A percentile compares a stretch with the other conserved stretches of the same genome.
These are phyloP conservation scores for Oceanodroma leucorhoa DNA, from an alignment of 2,797 vertebrate genomes.

Conservation along the genomic window DNA sequence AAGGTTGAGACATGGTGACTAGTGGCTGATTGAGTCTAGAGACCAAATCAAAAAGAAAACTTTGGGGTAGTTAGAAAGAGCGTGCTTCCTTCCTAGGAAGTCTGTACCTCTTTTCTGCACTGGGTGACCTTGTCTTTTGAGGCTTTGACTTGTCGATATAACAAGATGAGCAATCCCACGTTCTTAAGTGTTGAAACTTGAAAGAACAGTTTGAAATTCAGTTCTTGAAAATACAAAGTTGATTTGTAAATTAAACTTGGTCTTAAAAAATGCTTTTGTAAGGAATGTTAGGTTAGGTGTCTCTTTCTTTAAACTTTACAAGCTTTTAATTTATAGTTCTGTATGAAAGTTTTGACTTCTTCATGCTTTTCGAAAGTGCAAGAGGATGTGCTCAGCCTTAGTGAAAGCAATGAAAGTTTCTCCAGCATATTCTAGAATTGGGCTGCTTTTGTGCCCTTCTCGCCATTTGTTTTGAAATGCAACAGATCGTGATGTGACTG, in stretches of 20 bases:
- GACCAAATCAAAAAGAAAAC: background rate
- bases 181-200: background rate
- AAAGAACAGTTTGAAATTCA: background rate
- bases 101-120: background rate
- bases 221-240: background rate
- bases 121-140: background rate
- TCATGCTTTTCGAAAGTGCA: background rate
- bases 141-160: background rate
- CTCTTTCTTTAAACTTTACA: background rate
- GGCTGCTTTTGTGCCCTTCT: background rate
- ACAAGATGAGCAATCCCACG: background rate
- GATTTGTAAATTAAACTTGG: background rate
- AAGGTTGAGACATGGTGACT: background rate
- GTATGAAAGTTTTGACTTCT: background rate
- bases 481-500: background rate
- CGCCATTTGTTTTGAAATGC: background rate
- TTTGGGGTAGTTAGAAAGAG: background rate
- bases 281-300: background rate
- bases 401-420: background rate
- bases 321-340: background rate
- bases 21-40: background rate
- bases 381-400: background rate
- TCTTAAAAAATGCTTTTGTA: background rate
- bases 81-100: background rate
- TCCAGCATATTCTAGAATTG: background rate